Conservation (phyloP, 2,888 invertebrate species). For the Choristoneura rosaceana region DNA sequence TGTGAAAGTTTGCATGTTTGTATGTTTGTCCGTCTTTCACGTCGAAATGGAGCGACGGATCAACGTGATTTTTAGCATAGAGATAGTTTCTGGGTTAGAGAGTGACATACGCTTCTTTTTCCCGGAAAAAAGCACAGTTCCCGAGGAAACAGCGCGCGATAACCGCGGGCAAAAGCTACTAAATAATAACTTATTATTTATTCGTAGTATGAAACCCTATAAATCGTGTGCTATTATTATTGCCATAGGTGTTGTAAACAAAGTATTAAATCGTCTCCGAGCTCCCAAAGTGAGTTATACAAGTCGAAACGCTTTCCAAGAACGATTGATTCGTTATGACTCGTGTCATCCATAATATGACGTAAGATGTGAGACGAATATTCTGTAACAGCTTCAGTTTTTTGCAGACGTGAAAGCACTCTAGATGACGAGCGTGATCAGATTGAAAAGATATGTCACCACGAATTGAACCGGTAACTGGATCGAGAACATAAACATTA, state of each 20-base stretch:
- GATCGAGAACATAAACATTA: neutral
- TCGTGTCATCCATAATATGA: conserved; percentile 28
- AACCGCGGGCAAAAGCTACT: too few species aligned
- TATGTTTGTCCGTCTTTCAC: too few species aligned
- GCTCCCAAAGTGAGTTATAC: neutral
- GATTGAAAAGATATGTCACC: conserved; percentile 26
- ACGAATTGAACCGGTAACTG: neutral
- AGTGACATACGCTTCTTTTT: too few species aligned
- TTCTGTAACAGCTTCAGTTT: conserved; percentile 11
- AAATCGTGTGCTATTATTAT: too few species aligned
- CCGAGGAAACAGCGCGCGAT: too few species aligned
- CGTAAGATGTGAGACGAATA: conserved; percentile 27
- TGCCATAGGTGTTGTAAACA: neutral
- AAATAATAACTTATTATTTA: too few species aligned
- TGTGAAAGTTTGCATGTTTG: too few species aligned
- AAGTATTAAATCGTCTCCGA: neutral
- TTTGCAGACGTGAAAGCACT: conserved; percentile 9
- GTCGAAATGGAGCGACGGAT: too few species aligned
- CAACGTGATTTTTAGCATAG: too few species aligned
- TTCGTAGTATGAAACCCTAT: too few species aligned
- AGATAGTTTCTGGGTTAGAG: too few species aligned
- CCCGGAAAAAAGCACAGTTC: too few species aligned
- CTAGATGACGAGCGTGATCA: neutral
- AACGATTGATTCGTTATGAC: conserved; percentile 1
- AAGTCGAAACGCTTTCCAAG: neutral